Evolutionary conservation across 2,797 vertebrate genomes (phyloP), one percentile per base, ranked within the genome.

Genomic region (Loris lydekkerianus): DNA sequence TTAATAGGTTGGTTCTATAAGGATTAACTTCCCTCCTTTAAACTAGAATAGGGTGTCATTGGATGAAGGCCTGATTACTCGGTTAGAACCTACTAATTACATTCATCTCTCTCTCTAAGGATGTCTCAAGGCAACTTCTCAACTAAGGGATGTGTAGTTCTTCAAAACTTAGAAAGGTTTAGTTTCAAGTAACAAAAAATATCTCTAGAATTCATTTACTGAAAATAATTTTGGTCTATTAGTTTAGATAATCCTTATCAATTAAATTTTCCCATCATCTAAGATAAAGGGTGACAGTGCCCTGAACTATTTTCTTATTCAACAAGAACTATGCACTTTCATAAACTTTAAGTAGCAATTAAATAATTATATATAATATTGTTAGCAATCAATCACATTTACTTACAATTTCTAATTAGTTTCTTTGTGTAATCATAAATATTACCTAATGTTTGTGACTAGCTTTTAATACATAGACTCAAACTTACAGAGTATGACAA

Each of bases 351-450:
- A 63, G 43, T 37, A 53, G 65, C 34, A 92, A 85, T 92, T 82
- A 77, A 95, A 80, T 82, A 73, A 78, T 92, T 94, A 40, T 29
- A 65, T 69, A 14, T 67, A 20, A 11, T 53, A 69, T 31, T 61
- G 46, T 91, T 92, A 96, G 27, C 76, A 58, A 65, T 70, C 76
- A 58, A 65, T 70, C 21, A 72, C 6, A 56, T 95, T 93, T 91
- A 78, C 10, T 92, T 87, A 60, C 1, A 78, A 77, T 10, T 40
- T 96, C 10, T 77, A 92, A 93, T 96, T 75, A 70, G 17, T 78
- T 92, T 82, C 76, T 92, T 75, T 34, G 31, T 78, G 25, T 69
- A 73, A 85, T 92, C 23, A 87, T 86, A 81, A 95, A 67, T 80
- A 89, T 86, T 37, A 43, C 4, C 37, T 82, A 89, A 60, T 89